Evolutionary conservation across 1,140 invertebrate species (phyloP).

Genomic region (Cylas formicarius): DNA sequence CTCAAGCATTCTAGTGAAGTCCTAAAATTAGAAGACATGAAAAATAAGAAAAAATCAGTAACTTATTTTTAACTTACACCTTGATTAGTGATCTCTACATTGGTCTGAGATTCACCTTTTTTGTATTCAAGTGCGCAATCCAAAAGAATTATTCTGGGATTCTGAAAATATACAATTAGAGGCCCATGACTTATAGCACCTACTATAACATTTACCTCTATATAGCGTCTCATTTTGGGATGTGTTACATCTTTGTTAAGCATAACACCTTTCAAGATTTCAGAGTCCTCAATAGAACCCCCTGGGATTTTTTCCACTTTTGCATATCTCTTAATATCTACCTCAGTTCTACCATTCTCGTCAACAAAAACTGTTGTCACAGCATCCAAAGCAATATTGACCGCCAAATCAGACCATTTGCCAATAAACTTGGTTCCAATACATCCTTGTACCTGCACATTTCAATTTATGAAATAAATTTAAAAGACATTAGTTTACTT

Average conservation of each 20-base stretch:
- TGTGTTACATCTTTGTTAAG: constrained; percentile 99
- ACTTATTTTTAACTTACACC: constrained; percentile 45
- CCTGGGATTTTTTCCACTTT: constrained; percentile 99
- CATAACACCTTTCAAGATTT: constrained; percentile 94
- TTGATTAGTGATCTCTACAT: constrained; percentile 93
- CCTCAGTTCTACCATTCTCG: constrained; percentile 86
- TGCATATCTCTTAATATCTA: constrained; percentile 96
- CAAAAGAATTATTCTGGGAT: constrained; percentile 89
- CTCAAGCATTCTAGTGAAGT: constrained; percentile 89
- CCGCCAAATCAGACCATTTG: constrained; percentile 90
- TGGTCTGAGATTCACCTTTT: constrained; percentile 98
- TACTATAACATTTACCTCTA: constrained; percentile 51
- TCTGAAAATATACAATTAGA: constrained; percentile 41
- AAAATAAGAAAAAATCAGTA: neutral
- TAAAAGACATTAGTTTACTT: too few relatives aligned
- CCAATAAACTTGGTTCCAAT: constrained; percentile 96
- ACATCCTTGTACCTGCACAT: constrained; percentile 87
- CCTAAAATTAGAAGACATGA: constrained; percentile 42
- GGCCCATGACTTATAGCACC: neutral
- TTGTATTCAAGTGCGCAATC: constrained; percentile 98
- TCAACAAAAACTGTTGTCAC: constrained; percentile 85
- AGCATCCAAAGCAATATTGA: constrained; percentile 91
- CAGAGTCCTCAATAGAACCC: constrained; percentile 89
- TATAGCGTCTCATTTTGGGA: constrained; percentile 90
- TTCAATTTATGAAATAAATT: too few relatives aligned